Conservation (phyloP, 2,888 invertebrate species). For the Platypus cylindrus region DNA sequence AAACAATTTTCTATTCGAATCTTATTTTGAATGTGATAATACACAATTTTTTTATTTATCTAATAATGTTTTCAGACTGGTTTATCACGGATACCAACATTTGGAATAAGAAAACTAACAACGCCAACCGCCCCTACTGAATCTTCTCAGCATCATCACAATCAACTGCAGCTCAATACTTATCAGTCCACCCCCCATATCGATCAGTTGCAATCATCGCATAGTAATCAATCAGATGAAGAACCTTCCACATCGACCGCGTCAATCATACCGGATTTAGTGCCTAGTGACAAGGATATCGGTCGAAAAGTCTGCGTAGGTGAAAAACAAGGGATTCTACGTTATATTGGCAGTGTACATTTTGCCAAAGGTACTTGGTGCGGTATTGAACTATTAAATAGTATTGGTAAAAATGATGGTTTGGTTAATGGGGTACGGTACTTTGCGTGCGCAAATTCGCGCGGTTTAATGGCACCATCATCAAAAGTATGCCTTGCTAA, state of each 20-base stretch:
- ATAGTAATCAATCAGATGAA: no score
- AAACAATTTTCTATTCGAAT: no score
- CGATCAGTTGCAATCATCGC: no score
- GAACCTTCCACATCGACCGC: no score
- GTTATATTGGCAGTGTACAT: constrained; percentile 43
- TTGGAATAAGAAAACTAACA: constrained; percentile 26
- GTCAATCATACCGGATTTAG: no score
- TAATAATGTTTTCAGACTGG: constrained; percentile 22
- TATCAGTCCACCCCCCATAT: not conserved
- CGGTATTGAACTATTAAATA: constrained; percentile 45
- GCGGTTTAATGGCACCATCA: constrained; percentile 51
- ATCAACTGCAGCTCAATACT: constrained; percentile 7
- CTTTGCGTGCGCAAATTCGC: constrained; percentile 44
- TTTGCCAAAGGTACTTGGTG: constrained; percentile 48
- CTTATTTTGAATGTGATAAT: no score
- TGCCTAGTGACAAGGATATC: constrained; percentile 21
- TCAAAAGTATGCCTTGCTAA: constrained; percentile 26
- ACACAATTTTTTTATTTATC: constrained; percentile 1
- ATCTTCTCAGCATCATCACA: not conserved
- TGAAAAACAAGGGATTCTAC: constrained; percentile 39
- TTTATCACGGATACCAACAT: constrained; percentile 30
- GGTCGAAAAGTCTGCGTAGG: constrained; percentile 29
- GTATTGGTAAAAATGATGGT: constrained; percentile 51
- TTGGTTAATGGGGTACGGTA: constrained; percentile 47
- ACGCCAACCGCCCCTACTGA: constrained; percentile 8